Percentiles rank a stretch among this genome's conserved stretches.
Conservation (phyloP, 2,113 vertebrate species). For the Ranitomeya variabilis region DNA sequence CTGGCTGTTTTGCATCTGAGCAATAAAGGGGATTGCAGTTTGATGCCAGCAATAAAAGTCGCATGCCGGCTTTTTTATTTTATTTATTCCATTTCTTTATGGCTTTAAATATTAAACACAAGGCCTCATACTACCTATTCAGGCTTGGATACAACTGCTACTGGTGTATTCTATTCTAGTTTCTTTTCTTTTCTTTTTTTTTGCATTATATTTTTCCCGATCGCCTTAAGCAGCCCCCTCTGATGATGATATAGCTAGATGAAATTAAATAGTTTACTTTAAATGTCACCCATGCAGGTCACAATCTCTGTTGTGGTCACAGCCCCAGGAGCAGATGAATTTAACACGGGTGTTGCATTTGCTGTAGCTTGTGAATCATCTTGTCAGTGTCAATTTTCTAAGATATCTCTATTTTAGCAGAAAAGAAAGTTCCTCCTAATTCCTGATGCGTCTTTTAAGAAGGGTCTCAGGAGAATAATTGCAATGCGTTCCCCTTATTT, state of each 20-base stretch:
- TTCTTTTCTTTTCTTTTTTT: not conserved
- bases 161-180: not conserved
- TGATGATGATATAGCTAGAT: slow-evolving; percentile 82
- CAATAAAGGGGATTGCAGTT: slow-evolving; percentile 61
- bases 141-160: not conserved
- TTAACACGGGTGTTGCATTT: slow-evolving; percentile 95
- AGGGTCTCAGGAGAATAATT: slow-evolving; percentile 79
- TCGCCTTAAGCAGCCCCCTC: slow-evolving; percentile 59
- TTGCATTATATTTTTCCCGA: not conserved
- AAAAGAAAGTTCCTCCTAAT: slow-evolving; percentile 80
- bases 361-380: slow-evolving; percentile 91
- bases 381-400: slow-evolving; percentile 97
- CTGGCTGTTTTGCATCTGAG: slow-evolving; percentile 67
- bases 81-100: slow-evolving; percentile 46
- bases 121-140: not conserved
- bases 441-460: slow-evolving; percentile 72
- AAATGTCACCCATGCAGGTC: slow-evolving; percentile 89
- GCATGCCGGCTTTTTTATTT: slow-evolving; percentile 60
- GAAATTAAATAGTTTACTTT: slow-evolving; percentile 93
- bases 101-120: slow-evolving; percentile 57
- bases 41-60: slow-evolving; percentile 62
- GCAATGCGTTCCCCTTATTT: slow-evolving; percentile 76
- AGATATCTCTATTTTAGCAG: slow-evolving; percentile 96
- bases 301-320: slow-evolving; percentile 87
- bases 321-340: slow-evolving; percentile 89